phyloP scores from a whole-genome alignment of 2,888 invertebrate genomes.

The Spisula solida region DNA sequence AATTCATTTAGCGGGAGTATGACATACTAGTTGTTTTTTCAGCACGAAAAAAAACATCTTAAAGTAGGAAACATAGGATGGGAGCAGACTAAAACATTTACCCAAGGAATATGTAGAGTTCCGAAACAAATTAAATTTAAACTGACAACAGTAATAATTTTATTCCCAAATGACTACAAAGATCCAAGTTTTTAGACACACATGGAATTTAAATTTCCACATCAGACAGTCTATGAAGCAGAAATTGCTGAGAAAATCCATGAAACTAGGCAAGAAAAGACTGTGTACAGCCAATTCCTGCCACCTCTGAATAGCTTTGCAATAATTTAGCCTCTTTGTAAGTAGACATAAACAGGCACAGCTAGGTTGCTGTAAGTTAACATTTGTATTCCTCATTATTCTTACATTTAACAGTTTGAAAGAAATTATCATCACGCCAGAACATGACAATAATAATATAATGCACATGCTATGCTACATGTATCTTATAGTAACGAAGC shows the following conservation, averaged over 20 bases:
- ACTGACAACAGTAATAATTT: not conserved
- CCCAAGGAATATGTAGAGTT: not conserved
- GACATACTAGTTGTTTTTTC: not conserved
- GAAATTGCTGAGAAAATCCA: slow-evolving; percentile 5
- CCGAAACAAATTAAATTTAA: not conserved
- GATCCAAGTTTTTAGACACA: not conserved
- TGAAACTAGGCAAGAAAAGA: not conserved
- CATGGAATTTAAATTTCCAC: slow-evolving; percentile 16
- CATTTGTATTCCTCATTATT: too few species aligned
- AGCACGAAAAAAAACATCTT: not conserved
- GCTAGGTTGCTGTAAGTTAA: too few species aligned
- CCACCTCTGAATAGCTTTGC: not conserved
- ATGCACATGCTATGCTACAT: too few species aligned
- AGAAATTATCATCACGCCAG: too few species aligned
- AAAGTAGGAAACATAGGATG: not conserved
- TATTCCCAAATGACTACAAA: not conserved
- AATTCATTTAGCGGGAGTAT: not conserved
- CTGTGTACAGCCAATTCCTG: not conserved
- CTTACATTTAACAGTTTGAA: too few species aligned
- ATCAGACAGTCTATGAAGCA: not conserved
- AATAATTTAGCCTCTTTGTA: not conserved
- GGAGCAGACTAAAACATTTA: not conserved
- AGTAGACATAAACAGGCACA: not conserved
- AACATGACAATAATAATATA: too few species aligned
- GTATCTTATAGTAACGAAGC: too few species aligned